These are phyloP conservation scores for Rousettus madagascariensis DNA, from an alignment of 2,797 vertebrate genomes.

Conservation along the genomic window DNA sequence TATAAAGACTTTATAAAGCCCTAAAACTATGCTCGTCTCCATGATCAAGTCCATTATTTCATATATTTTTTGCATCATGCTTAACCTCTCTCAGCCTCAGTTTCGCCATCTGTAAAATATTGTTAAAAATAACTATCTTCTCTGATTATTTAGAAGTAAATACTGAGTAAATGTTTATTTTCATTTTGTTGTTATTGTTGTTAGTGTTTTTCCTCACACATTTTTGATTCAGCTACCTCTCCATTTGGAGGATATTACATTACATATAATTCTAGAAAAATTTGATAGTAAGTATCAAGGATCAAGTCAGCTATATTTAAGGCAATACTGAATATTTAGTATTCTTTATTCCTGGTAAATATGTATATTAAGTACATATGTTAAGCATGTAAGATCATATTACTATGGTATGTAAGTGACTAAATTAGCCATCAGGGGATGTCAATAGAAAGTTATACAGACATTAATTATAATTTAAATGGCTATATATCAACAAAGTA, in stretches of 20 bases:
- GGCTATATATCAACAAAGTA: neutral
- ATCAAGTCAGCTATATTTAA: neutral
- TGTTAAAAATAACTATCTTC: neutral
- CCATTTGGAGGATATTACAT: neutral
- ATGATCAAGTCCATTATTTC: neutral
- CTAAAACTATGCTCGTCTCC: neutral
- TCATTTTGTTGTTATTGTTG: neutral
- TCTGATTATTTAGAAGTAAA: neutral
- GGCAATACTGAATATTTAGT: neutral
- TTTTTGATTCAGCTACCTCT: conserved; percentile 14
- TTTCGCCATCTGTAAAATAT: neutral
- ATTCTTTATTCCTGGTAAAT: neutral
- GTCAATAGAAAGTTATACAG: neutral
- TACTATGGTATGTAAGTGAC: neutral
- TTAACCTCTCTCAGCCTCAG: neutral
- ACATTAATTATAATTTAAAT: neutral
- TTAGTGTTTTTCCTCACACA: neutral
- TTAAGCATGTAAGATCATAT: neutral
- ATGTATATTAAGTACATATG: neutral
- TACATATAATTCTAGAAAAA: conserved; percentile 4
- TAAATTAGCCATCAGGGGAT: neutral
- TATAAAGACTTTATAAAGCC: neutral
- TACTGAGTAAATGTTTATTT: conserved; percentile 27
- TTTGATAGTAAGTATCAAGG: neutral
- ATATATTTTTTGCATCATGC: neutral